Conservation (phyloP, 2,797 vertebrate species). For the Micrastur ruficollis region DNA sequence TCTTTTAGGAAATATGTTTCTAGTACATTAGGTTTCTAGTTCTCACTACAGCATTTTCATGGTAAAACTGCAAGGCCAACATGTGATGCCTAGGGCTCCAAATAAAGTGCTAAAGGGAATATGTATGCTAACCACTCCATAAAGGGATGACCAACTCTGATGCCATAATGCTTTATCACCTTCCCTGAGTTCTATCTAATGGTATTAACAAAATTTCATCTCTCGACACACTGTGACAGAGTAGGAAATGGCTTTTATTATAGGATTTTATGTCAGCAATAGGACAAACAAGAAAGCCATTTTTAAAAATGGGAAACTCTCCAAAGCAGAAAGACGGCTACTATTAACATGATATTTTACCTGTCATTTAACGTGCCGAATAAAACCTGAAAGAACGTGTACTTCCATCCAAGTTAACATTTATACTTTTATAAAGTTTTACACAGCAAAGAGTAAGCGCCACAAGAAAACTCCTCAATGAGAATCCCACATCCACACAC, state of each 20-base stretch:
- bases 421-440: not conserved
- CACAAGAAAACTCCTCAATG: not conserved
- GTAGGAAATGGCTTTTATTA: not conserved
- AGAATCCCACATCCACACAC: not conserved
- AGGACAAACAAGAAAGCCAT: not conserved
- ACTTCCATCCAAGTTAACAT: not conserved
- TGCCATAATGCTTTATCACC: not conserved
- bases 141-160: not conserved
- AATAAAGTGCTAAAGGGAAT: not conserved
- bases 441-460: not conserved
- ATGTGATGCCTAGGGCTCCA: not conserved
- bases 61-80: not conserved
- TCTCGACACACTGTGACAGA: not conserved
- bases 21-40: not conserved
- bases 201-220: not conserved
- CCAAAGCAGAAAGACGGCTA: not conserved
- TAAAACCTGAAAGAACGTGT: not conserved
- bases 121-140: not conserved
- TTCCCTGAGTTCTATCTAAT: not conserved
- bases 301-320: not conserved
- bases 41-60: not conserved
- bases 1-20: not conserved
- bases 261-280: not conserved
- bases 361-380: not conserved
- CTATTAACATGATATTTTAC: not conserved